Percentiles rank a stretch among this genome's conserved stretches.
Conservation (phyloP, 2,113 vertebrate genomes). For the Catharus minimus region DNA sequence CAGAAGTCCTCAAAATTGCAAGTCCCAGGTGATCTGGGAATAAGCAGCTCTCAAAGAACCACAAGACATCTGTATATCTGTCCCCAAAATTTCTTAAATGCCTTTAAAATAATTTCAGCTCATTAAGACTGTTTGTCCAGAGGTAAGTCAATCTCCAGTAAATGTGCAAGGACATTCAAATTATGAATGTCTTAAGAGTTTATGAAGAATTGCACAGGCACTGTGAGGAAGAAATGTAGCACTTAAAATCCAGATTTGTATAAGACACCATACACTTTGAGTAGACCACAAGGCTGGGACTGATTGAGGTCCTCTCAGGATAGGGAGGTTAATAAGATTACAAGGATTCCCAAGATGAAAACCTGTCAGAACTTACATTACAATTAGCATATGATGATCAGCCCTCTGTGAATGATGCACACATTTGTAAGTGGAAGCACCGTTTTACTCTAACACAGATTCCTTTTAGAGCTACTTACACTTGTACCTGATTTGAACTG, state of each 20-base stretch:
- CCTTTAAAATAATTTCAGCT: background rate
- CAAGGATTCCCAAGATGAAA: background rate
- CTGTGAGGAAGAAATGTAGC: background rate
- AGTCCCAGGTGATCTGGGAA: background rate
- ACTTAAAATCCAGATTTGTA: background rate
- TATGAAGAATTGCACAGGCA: background rate
- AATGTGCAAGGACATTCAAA: background rate
- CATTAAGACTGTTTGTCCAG: background rate
- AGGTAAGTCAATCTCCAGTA: background rate
- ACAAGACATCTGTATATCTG: background rate
- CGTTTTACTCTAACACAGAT: background rate
- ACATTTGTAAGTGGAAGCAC: background rate
- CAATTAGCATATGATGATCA: background rate
- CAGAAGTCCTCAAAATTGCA: background rate
- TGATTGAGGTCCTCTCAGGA: background rate
- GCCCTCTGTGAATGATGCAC: background rate
- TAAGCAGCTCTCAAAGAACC: background rate
- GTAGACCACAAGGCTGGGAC: background rate
- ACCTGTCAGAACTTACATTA: background rate
- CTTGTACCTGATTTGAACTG: background rate
- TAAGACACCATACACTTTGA: background rate
- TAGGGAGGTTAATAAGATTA: background rate
- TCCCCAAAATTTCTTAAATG: background rate
- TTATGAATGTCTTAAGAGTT: background rate
- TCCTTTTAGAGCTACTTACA: background rate